Percentiles rank a stretch among this genome's conserved stretches.
Conservation (phyloP, 2,113 vertebrate genomes). For the Tautogolabrus adspersus region DNA sequence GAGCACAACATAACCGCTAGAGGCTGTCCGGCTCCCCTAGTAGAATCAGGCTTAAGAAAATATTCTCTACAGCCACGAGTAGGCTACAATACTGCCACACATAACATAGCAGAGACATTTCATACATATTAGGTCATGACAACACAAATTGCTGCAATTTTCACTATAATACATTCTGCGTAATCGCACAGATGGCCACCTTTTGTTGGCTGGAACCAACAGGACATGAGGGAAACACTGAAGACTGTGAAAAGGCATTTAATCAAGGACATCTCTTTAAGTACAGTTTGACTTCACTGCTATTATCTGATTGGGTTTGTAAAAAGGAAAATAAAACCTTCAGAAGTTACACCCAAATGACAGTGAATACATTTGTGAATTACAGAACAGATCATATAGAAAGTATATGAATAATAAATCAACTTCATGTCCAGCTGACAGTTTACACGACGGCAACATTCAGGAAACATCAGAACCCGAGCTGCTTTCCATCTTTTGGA, state of each 20-base stretch:
- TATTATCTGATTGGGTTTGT: background rate
- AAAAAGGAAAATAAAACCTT: background rate
- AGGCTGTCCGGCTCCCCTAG: no score
- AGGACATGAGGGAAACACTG: background rate
- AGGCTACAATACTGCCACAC: no score
- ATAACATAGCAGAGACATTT: no score
- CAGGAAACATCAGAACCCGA: background rate
- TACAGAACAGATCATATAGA: background rate
- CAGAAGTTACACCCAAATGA: background rate
- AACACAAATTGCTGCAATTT: background rate
- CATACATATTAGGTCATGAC: background rate
- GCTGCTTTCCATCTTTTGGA: slow-evolving; percentile 21
- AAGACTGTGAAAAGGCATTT: background rate
- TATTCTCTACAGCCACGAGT: no score
- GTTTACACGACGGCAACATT: background rate
- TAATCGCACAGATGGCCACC: background rate
- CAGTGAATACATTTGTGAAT: background rate
- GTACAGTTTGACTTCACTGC: background rate
- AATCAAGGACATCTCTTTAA: background rate
- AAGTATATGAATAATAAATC: background rate
- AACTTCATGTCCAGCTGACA: background rate
- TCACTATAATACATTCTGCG: background rate
- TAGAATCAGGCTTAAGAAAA: no score
- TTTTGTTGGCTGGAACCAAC: background rate
- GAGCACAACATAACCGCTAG: no score